A percentile compares a stretch with the other conserved stretches of the same genome.
These are phyloP conservation scores for Pantherophis guttatus DNA, from an alignment of 2,113 vertebrate species.

Conservation along the genomic window DNA sequence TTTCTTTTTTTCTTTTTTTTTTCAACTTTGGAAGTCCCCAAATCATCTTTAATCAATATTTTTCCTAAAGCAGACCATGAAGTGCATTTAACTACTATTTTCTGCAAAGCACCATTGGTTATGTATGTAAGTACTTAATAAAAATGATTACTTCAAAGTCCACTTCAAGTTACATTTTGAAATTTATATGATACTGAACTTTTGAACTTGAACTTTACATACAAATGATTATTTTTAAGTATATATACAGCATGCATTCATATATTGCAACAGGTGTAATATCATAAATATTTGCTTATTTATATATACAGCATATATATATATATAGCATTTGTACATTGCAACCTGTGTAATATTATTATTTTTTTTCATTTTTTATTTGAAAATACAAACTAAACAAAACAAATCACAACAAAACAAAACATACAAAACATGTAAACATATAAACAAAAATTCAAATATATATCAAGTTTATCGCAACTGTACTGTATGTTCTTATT, in stretches of 20 bases:
- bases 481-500: too few relatives aligned
- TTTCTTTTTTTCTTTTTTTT: too few relatives aligned
- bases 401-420: too few relatives aligned
- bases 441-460: too few relatives aligned
- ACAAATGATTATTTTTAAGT: neutral
- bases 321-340: too few relatives aligned
- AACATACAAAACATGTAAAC: too few relatives aligned
- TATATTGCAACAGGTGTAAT: neutral
- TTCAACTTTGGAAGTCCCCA: slow-evolving; percentile 13
- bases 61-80: slow-evolving; percentile 3
- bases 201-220: neutral
- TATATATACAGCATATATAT: too few relatives aligned
- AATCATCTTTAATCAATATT: slow-evolving; percentile 16
- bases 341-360: too few relatives aligned
- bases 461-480: too few relatives aligned
- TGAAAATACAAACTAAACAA: too few relatives aligned
- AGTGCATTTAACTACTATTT: slow-evolving; percentile 19
- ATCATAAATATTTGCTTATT: neutral
- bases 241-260: neutral
- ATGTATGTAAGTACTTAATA: slow-evolving; percentile 22
- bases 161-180: slow-evolving; percentile 26
- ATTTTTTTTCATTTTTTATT: too few relatives aligned
- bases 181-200: neutral
- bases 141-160: neutral
- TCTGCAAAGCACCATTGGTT: slow-evolving; percentile 23